phyloP scores from a whole-genome alignment of 2,113 vertebrate genomes.

The Sphyrna mokarran region DNA sequence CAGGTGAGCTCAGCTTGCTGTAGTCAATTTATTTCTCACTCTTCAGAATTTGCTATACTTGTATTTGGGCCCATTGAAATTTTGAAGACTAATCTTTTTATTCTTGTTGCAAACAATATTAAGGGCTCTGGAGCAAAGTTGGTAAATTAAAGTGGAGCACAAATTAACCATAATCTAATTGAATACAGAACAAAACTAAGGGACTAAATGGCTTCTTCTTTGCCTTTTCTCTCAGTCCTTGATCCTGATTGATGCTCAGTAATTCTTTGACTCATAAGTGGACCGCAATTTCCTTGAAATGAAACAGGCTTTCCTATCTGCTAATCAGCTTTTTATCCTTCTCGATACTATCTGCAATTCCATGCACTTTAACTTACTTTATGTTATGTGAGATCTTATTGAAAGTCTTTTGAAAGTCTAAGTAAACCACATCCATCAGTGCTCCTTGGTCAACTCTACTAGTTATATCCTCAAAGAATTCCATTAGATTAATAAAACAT shows the following conservation, averaged over 20 bases:
- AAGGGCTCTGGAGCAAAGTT: not conserved
- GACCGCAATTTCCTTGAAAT: not conserved
- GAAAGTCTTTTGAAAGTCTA: too few relatives aligned
- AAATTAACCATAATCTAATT: not conserved
- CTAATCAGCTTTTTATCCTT: too few relatives aligned
- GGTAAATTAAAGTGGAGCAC: not conserved
- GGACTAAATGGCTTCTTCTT: not conserved
- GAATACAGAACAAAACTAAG: not conserved
- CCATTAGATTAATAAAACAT: too few relatives aligned
- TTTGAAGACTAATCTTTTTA: not conserved
- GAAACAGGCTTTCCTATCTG: not conserved
- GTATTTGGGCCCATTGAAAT: not conserved
- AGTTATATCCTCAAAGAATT: too few relatives aligned
- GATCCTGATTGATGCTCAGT: not conserved
- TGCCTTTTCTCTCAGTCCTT: not conserved
- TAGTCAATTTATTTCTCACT: not conserved
- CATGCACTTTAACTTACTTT: too few relatives aligned
- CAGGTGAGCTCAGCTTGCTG: not conserved
- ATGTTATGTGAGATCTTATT: too few relatives aligned
- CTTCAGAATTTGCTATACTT: not conserved
- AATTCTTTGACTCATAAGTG: not conserved
- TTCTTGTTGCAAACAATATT: not conserved
- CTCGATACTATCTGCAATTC: too few relatives aligned
- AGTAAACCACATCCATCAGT: too few relatives aligned
- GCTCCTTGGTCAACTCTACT: too few relatives aligned